Percentiles rank a stretch among this genome's conserved stretches.
These are phyloP conservation scores for Donacobius atricapilla DNA, from an alignment of 2,113 vertebrate species.

Conservation along the genomic window DNA sequence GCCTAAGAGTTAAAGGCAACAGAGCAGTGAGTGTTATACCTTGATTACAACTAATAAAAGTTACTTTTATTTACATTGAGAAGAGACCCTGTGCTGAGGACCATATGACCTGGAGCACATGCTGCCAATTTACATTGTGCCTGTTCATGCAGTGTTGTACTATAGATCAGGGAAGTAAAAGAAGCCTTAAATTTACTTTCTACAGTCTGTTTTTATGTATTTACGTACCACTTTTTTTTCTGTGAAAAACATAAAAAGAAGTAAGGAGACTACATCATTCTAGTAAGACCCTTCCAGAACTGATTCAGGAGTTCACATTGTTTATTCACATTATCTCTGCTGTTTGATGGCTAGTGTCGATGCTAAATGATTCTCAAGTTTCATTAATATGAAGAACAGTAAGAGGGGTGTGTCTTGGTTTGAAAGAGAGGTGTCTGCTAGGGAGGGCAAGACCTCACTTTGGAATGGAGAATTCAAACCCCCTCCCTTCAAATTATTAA, in stretches of 20 bases:
- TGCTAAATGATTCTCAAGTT: background rate
- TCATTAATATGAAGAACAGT: background rate
- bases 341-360: background rate
- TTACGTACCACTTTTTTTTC: background rate
- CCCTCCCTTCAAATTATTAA: too few species aligned
- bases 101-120: fast-evolving
- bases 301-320: background rate
- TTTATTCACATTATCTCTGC: background rate
- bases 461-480: too few species aligned
- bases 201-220: background rate
- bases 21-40: background rate
- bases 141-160: background rate
- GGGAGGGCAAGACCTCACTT: too few species aligned
- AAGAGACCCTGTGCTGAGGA: background rate
- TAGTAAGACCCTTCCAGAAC: background rate
- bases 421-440: too few species aligned
- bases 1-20: background rate
- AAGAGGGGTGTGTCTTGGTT: too few species aligned
- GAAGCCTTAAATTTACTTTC: background rate
- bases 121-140: background rate
- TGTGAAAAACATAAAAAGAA: background rate
- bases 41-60: background rate
- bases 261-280: background rate
- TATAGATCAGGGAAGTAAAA: background rate
- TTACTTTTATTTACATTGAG: background rate